Percentiles rank a stretch among this genome's conserved stretches.
phyloP scores from a whole-genome alignment of 23 tunicate genomes.

The Trididemnum miniatum region DNA sequence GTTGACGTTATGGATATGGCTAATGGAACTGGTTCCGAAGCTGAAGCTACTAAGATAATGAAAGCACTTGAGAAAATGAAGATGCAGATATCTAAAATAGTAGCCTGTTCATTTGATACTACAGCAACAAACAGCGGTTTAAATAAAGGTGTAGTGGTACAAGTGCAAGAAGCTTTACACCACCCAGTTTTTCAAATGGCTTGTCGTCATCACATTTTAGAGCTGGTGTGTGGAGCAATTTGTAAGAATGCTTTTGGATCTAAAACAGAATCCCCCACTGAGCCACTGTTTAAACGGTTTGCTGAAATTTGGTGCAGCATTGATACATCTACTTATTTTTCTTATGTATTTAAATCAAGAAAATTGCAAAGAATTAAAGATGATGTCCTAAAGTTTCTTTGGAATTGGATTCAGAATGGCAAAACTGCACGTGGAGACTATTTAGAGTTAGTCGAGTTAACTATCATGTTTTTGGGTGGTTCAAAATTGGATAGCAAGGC shows the following conservation, averaged over 20 bases:
- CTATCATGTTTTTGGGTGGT: neutral
- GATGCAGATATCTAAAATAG: neutral
- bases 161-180: neutral
- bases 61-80: neutral
- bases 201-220: conserved; percentile 1
- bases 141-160: neutral
- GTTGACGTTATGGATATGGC: neutral
- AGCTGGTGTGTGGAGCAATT: conserved; percentile 5
- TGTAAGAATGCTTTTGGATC: conserved; percentile 1
- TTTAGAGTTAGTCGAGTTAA: neutral
- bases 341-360: neutral
- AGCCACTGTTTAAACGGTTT: neutral
- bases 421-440: neutral
- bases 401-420: neutral
- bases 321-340: neutral
- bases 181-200: conserved; percentile 6
- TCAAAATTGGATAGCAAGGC: neutral
- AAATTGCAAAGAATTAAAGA: neutral
- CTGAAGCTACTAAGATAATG: neutral
- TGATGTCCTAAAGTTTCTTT: neutral
- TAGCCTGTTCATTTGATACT: neutral
- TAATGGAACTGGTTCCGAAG: neutral
- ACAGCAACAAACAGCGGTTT: neutral
- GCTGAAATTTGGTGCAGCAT: neutral
- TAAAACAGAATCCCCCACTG: neutral